Evolutionary conservation across 35 echinoderm and acorn worm genomes (phyloP).

Genomic region (Heliocidaris erythrogramma): DNA sequence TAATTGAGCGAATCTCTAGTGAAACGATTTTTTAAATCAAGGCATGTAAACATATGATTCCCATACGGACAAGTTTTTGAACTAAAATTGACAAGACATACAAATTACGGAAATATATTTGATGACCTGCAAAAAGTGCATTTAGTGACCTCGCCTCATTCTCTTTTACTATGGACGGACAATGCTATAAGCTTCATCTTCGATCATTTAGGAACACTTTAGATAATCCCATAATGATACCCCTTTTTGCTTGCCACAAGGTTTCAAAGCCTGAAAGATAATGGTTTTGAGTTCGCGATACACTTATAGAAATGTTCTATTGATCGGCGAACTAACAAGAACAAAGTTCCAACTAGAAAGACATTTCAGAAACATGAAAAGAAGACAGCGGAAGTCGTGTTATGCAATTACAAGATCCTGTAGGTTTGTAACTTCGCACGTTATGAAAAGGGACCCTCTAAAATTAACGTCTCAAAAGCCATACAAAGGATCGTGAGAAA

Average conservation of each 20-base stretch:
- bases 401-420: too few relatives aligned
- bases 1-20: too few relatives aligned
- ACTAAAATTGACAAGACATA: too few relatives aligned
- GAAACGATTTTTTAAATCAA: too few relatives aligned
- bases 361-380: not conserved
- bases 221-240: slow-evolving; percentile 17
- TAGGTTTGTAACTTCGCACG: too few relatives aligned
- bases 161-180: not conserved
- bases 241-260: not conserved
- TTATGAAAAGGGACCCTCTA: too few relatives aligned
- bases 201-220: not conserved
- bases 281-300: not conserved
- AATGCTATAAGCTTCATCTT: not conserved
- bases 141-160: not conserved
- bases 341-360: not conserved
- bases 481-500: not conserved
- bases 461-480: too few relatives aligned
- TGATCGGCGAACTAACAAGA: not conserved
- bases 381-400: not conserved
- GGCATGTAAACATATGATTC: too few relatives aligned
- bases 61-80: too few relatives aligned
- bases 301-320: not conserved
- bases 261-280: not conserved
- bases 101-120: not conserved
- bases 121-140: not conserved